Base-by-base conservation (phyloP, 1,140 invertebrate genomes). In the Rhyacophila brunnea region DNA sequence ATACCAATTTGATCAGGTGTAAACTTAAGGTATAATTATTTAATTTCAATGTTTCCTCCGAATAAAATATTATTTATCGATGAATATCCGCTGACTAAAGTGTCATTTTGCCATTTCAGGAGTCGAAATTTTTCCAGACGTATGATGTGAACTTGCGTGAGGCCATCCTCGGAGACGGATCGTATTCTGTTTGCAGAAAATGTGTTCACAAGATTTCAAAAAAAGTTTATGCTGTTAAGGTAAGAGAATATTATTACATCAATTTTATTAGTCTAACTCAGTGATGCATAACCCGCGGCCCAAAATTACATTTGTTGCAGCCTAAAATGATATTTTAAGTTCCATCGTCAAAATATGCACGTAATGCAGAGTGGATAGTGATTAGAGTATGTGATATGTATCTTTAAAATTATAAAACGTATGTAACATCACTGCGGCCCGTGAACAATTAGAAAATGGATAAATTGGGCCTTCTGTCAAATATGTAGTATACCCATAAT, bases 121-220 rank as follows among this genome's bases (percentile, higher is more conserved):
- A 90, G 66, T 95, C 91, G 0, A 78, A 84, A 9, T 97, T 96
- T 75, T 95, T 95, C 74, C 82, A 92, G 68, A 81, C 86, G 9
- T 96, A 95, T 77, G 85, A 90, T 5, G 72, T 96, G 34, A 74
- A 62, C 81, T 88, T 74, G 62, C 86, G 53, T 76, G 84, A 63
- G 79, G 81, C 83, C 3, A 79, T 90, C 9, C 74, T 96, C 0
- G 94, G 94, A 0, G 91, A 94, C 70, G 94, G 95, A 0, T 91
- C 91, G 42, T 96, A 90, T 73, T 93, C 92, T 1, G 85, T 96
- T 0, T 95, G 93, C 69, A 84, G 91, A 44, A 85, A 85, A 67
- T 97, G 94, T 70, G 78, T 85, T n/a, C 83, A 93, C 62, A 83
- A 84, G 46, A 74, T 79, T 52, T 91, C 89, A 0, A 83, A 85